These are phyloP conservation scores for Drosophila malerkotliana DNA, from an alignment of 1,140 invertebrate species.

Conservation along the genomic window DNA sequence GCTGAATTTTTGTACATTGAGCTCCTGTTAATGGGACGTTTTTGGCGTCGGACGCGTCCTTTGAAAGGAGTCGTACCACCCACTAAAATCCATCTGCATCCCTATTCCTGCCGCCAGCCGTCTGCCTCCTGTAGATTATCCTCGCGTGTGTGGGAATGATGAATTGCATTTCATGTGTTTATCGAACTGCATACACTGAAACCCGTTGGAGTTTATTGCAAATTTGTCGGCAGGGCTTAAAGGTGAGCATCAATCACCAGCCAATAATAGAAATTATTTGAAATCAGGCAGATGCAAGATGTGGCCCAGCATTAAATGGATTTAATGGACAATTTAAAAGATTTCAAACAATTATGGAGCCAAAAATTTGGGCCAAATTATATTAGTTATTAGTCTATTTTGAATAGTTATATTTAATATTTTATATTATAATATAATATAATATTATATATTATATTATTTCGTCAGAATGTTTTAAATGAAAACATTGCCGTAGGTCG, in stretches of 20 bases:
- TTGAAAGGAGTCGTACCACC: conserved; percentile 25
- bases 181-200: conserved; percentile 46
- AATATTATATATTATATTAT: too few relatives aligned
- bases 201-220: conserved; percentile 67
- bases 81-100: neutral
- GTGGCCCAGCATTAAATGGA: neutral
- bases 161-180: conserved; percentile 73
- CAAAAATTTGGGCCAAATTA: too few relatives aligned
- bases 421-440: too few relatives aligned
- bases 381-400: too few relatives aligned
- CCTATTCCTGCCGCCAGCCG: neutral
- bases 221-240: conserved; percentile 51
- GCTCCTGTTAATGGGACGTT: conserved; percentile 71
- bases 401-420: too few relatives aligned
- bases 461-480: neutral
- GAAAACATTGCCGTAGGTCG: too few relatives aligned
- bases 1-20: conserved; percentile 73
- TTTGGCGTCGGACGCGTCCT: conserved; percentile 49
- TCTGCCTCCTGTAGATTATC: conserved; percentile 16
- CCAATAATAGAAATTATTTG: conserved; percentile 28
- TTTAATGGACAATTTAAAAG: neutral
- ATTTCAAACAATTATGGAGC: neutral
- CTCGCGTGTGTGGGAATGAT: conserved; percentile 58
- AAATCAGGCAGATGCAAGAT: conserved; percentile 26
- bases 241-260: conserved; percentile 60